Conservation (phyloP, 1,140 invertebrate species). For the Drosophila bipectinata region DNA sequence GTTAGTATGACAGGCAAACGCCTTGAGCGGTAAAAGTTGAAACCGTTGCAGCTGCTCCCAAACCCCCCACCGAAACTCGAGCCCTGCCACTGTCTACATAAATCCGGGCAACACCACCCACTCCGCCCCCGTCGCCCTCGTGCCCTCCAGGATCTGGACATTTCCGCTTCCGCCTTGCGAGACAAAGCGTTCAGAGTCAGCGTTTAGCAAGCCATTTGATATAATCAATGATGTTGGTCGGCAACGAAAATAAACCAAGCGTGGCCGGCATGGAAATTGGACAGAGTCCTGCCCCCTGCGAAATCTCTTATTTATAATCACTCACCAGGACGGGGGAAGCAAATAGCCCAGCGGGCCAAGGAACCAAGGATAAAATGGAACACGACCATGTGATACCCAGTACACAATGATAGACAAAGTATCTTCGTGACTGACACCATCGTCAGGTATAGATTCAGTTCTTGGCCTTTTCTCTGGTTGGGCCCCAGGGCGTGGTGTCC, state of each 20-base stretch:
- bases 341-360: background rate
- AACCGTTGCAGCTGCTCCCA: conserved; percentile 6
- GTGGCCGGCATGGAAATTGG: conserved; percentile 19
- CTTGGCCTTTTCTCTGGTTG: background rate
- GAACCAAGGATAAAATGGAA: background rate
- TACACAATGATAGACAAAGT: background rate
- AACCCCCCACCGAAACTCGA: conserved; percentile 19
- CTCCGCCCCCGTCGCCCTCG: background rate
- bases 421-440: background rate
- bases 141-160: conserved; percentile 48
- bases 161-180: conserved; percentile 58
- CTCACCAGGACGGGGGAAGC: conserved; percentile 31
- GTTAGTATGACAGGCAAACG: conserved; percentile 51
- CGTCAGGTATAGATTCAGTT: background rate
- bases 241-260: conserved; percentile 21
- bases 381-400: background rate
- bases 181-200: conserved; percentile 43
- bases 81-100: conserved; percentile 36
- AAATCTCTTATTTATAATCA: conserved; percentile 76
- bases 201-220: conserved; percentile 72
- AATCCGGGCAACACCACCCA: conserved; percentile 39
- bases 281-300: conserved; percentile 8
- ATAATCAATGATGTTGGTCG: conserved; percentile 61
- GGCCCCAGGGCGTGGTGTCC: conserved; percentile 28
- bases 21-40: conserved; percentile 19